Percentiles rank a stretch among this genome's conserved stretches.
phyloP scores from a whole-genome alignment of 2,113 vertebrate genomes.

The Stigmatopora argus region DNA sequence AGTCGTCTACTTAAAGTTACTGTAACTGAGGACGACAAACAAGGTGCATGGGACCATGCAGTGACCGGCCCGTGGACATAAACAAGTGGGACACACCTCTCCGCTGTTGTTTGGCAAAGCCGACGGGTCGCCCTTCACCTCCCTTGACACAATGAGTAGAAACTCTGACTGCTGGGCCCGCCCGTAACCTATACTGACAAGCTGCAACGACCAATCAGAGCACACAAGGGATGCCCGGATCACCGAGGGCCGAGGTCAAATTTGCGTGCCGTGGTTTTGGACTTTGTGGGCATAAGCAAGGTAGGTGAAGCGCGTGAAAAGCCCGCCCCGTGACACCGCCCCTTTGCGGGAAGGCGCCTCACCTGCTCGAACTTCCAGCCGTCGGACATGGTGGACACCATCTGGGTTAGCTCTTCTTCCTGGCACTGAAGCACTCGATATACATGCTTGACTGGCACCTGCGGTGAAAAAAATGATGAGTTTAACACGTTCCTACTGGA shows the following conservation, averaged over 20 bases:
- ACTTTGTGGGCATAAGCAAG: slow-evolving; percentile 45
- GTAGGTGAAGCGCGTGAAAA: slow-evolving; percentile 40
- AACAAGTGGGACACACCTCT: slow-evolving; percentile 84
- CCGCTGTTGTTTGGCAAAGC: slow-evolving; percentile 82
- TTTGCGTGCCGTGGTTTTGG: not conserved
- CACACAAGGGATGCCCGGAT: slow-evolving; percentile 66
- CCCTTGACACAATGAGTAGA: slow-evolving; percentile 94
- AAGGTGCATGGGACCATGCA: slow-evolving; percentile 73
- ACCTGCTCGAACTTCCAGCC: slow-evolving; percentile 99
- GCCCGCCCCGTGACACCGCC: not conserved
- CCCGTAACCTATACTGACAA: slow-evolving; percentile 92
- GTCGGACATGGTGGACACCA: slow-evolving; percentile 99
- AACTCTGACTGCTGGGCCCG: slow-evolving; percentile 89
- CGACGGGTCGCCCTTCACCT: slow-evolving; percentile 88
- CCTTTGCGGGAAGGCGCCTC: slow-evolving; percentile 22
- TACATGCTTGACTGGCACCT: slow-evolving; percentile 94
- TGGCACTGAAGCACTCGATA: slow-evolving; percentile 97
- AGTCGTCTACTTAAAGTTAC: too few relatives aligned
- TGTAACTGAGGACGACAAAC: slow-evolving; percentile 45
- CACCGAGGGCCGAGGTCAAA: slow-evolving; percentile 38
- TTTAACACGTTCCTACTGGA: too few relatives aligned
- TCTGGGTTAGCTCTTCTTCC: slow-evolving; percentile 96
- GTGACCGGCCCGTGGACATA: slow-evolving; percentile 66
- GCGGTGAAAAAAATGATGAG: slow-evolving; percentile 6
- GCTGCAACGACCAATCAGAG: slow-evolving; percentile 88